These are phyloP conservation scores for Noturus placidus DNA, from an alignment of 2,113 vertebrate species.

Conservation along the genomic window DNA sequence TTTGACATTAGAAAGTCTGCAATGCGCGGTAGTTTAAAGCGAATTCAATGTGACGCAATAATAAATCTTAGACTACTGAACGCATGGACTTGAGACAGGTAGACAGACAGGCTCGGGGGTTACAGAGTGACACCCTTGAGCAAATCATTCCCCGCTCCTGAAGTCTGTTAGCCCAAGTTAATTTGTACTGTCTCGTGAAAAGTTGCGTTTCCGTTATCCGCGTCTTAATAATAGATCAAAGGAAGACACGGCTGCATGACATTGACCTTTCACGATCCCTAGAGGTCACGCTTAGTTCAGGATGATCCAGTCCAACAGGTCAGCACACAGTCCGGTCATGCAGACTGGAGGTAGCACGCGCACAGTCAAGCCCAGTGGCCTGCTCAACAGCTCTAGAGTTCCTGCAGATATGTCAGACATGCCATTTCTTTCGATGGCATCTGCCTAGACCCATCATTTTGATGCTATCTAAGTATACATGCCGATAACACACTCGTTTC, in stretches of 20 bases:
- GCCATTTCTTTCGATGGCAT: neutral
- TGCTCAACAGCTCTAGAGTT: neutral
- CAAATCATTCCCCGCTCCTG: too few species aligned
- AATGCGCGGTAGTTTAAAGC: too few species aligned
- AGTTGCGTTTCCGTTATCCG: slow-evolving; percentile 64
- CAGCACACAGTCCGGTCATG: slow-evolving; percentile 63
- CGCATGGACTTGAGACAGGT: neutral
- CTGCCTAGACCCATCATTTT: neutral
- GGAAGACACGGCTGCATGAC: slow-evolving; percentile 80
- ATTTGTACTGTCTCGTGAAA: slow-evolving; percentile 45
- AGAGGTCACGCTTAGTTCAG: slow-evolving; percentile 70
- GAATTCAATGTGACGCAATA: too few species aligned
- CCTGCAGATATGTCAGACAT: neutral
- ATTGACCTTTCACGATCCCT: slow-evolving; percentile 85
- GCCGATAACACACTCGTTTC: neutral
- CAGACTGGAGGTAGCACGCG: slow-evolving; percentile 44
- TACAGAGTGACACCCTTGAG: neutral
- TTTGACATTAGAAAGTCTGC: neutral
- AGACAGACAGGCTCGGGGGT: neutral
- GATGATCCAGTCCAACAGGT: slow-evolving; percentile 71
- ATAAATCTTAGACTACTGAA: neutral
- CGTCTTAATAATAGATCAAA: slow-evolving; percentile 85
- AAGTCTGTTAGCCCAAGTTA: neutral
- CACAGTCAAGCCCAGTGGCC: slow-evolving; percentile 11
- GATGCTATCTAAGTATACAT: neutral